These are phyloP conservation scores for Gnatocerus cornutus DNA, from an alignment of 2,888 invertebrate genomes.

Conservation along the genomic window DNA sequence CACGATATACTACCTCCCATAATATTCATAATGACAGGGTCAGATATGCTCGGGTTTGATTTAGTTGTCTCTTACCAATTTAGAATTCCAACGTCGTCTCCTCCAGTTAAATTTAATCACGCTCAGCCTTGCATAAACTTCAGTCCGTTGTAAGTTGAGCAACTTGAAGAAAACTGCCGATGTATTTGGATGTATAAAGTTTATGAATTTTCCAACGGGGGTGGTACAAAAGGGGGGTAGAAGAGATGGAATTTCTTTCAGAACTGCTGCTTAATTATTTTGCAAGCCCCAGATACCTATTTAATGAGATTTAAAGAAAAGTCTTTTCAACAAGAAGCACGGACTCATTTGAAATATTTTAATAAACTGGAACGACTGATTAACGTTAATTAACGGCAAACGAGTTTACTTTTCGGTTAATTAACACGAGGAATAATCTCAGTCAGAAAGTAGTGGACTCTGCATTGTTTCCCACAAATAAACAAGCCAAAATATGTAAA, in stretches of 20 bases:
- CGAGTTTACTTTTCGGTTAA: slow-evolving; percentile 43
- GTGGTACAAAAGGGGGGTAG: slow-evolving; percentile 10
- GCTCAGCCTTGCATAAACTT: slow-evolving; percentile 52
- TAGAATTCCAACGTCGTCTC: slow-evolving; percentile 44
- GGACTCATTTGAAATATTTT: slow-evolving; percentile 52
- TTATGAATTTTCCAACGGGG: slow-evolving; percentile 30
- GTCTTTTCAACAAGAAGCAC: slow-evolving; percentile 44
- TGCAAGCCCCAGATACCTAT: slow-evolving; percentile 48
- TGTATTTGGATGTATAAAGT: slow-evolving; percentile 41
- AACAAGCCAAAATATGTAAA: no score
- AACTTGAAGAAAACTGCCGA: slow-evolving; percentile 42
- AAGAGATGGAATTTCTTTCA: slow-evolving; percentile 48
- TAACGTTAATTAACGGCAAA: slow-evolving; percentile 52
- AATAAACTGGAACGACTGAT: slow-evolving; percentile 51
- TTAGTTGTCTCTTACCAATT: slow-evolving; percentile 39
- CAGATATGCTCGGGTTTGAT: slow-evolving; percentile 41
- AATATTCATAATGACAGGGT: slow-evolving; percentile 43
- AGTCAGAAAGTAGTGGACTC: background rate
- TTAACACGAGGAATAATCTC: slow-evolving; percentile 19
- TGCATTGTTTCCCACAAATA: no score
- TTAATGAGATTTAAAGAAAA: slow-evolving; percentile 55
- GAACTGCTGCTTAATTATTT: slow-evolving; percentile 46
- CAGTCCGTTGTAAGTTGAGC: slow-evolving; percentile 41
- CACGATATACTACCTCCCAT: slow-evolving; percentile 38
- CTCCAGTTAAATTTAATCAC: slow-evolving; percentile 55